phyloP scores from a whole-genome alignment of 2,888 invertebrate genomes.

The Ormyrus pomaceus region DNA sequence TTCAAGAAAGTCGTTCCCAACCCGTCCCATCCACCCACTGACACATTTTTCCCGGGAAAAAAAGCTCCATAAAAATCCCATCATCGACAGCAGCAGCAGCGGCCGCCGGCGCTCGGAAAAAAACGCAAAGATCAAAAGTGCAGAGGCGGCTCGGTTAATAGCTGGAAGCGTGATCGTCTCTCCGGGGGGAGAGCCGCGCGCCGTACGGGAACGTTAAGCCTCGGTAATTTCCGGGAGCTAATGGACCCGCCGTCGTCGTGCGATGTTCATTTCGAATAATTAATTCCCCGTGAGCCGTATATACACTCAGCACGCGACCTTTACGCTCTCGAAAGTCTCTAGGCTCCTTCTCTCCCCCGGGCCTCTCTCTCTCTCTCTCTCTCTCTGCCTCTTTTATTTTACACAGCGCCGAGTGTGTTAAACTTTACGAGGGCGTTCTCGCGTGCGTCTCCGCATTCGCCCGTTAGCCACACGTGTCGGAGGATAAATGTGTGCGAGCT shows the following conservation, averaged over 20 bases:
- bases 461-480: background rate
- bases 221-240: slow-evolving; percentile 74
- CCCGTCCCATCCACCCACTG: slow-evolving; percentile 1
- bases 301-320: slow-evolving; percentile 20
- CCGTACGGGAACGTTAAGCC: slow-evolving; percentile 61
- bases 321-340: too few species aligned
- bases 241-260: slow-evolving; percentile 65
- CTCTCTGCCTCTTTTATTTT: background rate
- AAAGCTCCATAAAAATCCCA: background rate
- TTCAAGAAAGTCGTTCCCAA: slow-evolving; percentile 20
- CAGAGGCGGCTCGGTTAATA: slow-evolving; percentile 38
- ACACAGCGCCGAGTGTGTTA: background rate
- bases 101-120: background rate
- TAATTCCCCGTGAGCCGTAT: slow-evolving; percentile 63
- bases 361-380: too few species aligned
- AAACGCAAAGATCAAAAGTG: slow-evolving; percentile 27
- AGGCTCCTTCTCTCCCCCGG: too few species aligned
- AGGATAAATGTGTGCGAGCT: background rate
- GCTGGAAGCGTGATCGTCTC: slow-evolving; percentile 49
- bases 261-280: slow-evolving; percentile 72
- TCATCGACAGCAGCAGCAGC: background rate
- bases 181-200: slow-evolving; percentile 37
- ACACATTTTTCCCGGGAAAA: slow-evolving; percentile 6
- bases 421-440: slow-evolving; percentile 19
- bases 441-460: background rate